These are phyloP conservation scores for Alcis repandata DNA, from an alignment of 2,888 invertebrate species.

Conservation along the genomic window DNA sequence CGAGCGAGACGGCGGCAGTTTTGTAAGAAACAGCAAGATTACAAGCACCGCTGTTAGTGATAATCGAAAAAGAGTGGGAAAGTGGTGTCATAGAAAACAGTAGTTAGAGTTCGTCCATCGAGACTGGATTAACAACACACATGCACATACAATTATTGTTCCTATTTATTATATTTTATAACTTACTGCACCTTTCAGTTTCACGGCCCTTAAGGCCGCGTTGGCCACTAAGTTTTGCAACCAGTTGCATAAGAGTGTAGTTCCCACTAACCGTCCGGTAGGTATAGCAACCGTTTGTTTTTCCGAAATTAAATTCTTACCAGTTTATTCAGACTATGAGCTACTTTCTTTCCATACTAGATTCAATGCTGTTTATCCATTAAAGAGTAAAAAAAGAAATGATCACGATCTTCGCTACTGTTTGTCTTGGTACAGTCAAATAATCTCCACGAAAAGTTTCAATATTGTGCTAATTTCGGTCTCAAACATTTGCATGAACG, in stretches of 20 bases:
- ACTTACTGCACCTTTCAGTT: too few relatives aligned
- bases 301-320: too few relatives aligned
- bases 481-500: not conserved
- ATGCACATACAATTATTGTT: not conserved
- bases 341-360: too few relatives aligned
- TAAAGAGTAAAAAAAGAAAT: too few relatives aligned
- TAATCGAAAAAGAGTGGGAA: slow-evolving; percentile 10
- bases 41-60: slow-evolving; percentile 4
- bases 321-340: too few relatives aligned
- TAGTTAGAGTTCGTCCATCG: not conserved
- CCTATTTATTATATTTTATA: too few relatives aligned
- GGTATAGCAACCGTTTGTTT: too few relatives aligned
- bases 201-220: too few relatives aligned
- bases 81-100: not conserved
- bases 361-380: too few relatives aligned
- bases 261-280: too few relatives aligned
- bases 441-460: slow-evolving; percentile 15
- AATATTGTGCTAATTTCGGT: slow-evolving; percentile 12
- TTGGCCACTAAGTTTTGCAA: too few relatives aligned
- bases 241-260: too few relatives aligned
- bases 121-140: not conserved
- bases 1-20: not conserved
- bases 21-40: not conserved
- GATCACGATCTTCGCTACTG: not conserved
- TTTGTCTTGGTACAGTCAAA: not conserved